phyloP scores from a whole-genome alignment of 2,888 invertebrate species.

The Mycogona germanica region DNA sequence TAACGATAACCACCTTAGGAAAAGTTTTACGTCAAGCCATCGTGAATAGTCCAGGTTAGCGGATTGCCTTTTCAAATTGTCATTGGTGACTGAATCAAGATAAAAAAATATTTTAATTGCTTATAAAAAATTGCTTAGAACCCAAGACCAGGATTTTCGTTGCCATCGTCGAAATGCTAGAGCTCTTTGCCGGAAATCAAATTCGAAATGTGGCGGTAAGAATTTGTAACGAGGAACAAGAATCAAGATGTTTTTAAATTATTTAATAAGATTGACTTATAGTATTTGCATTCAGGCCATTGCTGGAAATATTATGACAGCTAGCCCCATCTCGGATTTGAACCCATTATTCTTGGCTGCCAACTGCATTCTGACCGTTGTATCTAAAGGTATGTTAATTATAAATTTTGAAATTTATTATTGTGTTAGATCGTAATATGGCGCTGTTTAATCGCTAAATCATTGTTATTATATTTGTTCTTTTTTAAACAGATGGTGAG shows the following conservation, averaged over 20 bases:
- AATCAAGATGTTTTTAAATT: neutral
- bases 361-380: conserved; percentile 44
- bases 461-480: conserved; percentile 26
- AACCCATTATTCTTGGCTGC: conserved; percentile 83
- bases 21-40: conserved; percentile 41
- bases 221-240: conserved; percentile 9
- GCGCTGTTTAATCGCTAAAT: neutral
- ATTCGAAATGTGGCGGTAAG: conserved; percentile 77
- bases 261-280: neutral
- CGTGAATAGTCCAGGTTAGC: no score
- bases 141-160: conserved; percentile 24
- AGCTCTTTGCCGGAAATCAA: conserved; percentile 92
- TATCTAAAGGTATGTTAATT: conserved; percentile 38
- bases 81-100: no score
- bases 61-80: no score
- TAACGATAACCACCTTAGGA: conserved; percentile 62
- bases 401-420: neutral
- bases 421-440: neutral
- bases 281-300: conserved; percentile 59
- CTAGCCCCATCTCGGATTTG: conserved; percentile 92
- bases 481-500: conserved; percentile 20
- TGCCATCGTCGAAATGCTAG: conserved; percentile 67
- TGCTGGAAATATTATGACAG: conserved; percentile 88
- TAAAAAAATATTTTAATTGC: neutral
- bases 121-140: neutral